Percentiles rank a stretch among this genome's conserved stretches.
phyloP scores from a whole-genome alignment of 1,140 invertebrate genomes.

The Aethina tumida region DNA sequence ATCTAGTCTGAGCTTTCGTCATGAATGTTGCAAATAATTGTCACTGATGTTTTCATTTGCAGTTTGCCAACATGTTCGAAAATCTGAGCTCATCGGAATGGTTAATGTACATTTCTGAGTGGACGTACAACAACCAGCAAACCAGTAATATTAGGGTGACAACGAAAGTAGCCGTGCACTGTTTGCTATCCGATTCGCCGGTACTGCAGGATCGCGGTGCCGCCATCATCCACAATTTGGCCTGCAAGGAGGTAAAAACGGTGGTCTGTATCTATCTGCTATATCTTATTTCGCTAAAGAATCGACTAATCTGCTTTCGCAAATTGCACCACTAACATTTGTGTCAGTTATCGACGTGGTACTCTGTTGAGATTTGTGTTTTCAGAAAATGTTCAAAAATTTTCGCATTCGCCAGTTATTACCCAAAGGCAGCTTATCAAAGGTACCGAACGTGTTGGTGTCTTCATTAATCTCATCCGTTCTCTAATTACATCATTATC shows the following conservation, averaged over 20 bases:
- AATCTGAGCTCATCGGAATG: constrained; percentile 83
- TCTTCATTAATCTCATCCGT: constrained; percentile 7
- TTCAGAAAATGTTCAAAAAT: constrained; percentile 64
- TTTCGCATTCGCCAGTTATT: constrained; percentile 56
- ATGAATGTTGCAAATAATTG: too few relatives aligned
- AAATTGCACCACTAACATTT: background rate
- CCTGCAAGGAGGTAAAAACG: constrained; percentile 93
- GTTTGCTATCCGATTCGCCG: constrained; percentile 61
- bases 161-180: constrained; percentile 82
- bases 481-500: too few relatives aligned
- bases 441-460: constrained; percentile 43
- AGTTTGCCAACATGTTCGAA: constrained; percentile 88
- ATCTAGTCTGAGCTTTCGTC: too few relatives aligned
- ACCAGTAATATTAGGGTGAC: constrained; percentile 85
- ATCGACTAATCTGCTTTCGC: constrained; percentile 7
- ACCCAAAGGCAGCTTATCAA: constrained; percentile 55
- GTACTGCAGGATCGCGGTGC: constrained; percentile 69
- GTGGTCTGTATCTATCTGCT: constrained; percentile 71
- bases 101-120: constrained; percentile 87
- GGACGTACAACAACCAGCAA: constrained; percentile 60
- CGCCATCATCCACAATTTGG: constrained; percentile 82
- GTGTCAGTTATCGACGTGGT: constrained; percentile 6
- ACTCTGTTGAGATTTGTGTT: constrained; percentile 34
- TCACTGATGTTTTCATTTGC: too few relatives aligned
- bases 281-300: constrained; percentile 6